Evolutionary conservation across 1,140 invertebrate genomes (phyloP).

Genomic region (Proctacanthus coquilletti): DNA sequence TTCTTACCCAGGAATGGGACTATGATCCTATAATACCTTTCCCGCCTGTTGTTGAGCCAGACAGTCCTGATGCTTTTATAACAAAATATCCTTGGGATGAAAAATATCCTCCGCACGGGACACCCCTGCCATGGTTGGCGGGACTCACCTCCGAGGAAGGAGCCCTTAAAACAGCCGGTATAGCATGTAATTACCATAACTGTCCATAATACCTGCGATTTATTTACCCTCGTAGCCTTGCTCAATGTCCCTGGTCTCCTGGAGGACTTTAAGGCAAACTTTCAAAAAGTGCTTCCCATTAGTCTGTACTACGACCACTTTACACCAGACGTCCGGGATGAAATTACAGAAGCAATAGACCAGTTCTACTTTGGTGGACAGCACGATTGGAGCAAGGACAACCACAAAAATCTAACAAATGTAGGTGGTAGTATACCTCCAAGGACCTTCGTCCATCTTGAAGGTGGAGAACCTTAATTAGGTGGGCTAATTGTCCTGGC

Average conservation of each 20-base stretch:
- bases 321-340: constrained; percentile 24
- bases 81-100: constrained; percentile 37
- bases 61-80: constrained; percentile 47
- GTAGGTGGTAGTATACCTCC: constrained; percentile 33
- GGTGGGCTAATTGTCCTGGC: not conserved
- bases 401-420: constrained; percentile 34
- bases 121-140: constrained; percentile 46
- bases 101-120: constrained; percentile 28
- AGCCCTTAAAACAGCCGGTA: constrained; percentile 44
- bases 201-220: constrained; percentile 8
- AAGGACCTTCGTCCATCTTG: no score
- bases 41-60: constrained; percentile 50
- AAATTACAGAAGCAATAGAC: constrained; percentile 38
- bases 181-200: no score
- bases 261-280: constrained; percentile 38
- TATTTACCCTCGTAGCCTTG: constrained; percentile 11
- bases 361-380: constrained; percentile 40
- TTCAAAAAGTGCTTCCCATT: constrained; percentile 39
- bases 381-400: constrained; percentile 31
- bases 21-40: constrained; percentile 59
- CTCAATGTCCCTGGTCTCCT: constrained; percentile 27
- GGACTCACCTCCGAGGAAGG: constrained; percentile 53
- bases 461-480: not conserved
- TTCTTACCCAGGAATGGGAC: constrained; percentile 39
- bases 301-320: constrained; percentile 43